Evolutionary conservation across 2,113 vertebrate species (phyloP).

Genomic region (Thamnophis sirtalis): DNA sequence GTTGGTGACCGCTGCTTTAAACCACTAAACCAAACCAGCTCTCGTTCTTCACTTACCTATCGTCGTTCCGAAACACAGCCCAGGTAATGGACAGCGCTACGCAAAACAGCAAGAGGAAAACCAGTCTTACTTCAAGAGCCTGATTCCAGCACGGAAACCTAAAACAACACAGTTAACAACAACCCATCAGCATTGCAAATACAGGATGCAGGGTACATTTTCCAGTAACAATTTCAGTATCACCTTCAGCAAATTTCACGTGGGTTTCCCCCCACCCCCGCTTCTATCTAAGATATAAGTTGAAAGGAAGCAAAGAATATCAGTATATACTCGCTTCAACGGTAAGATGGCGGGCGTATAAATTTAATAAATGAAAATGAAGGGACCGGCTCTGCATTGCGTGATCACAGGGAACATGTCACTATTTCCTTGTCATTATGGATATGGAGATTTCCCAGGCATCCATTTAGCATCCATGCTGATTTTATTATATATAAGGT

Average conservation of each 20-base stretch:
- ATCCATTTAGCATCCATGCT: neutral
- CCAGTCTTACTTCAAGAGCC: conserved; percentile 78
- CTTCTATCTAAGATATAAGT: neutral
- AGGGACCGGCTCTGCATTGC: neutral
- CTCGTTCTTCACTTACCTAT: conserved; percentile 74
- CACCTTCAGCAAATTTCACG: neutral
- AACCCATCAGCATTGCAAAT: neutral
- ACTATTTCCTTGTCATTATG: neutral
- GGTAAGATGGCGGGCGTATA: neutral
- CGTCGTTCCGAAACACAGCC: conserved; percentile 91
- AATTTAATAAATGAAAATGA: neutral
- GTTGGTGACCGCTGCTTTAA: neutral
- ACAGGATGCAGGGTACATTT: neutral
- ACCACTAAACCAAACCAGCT: neutral
- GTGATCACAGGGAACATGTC: neutral
- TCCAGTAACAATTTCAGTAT: neutral
- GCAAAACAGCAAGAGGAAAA: conserved; percentile 80
- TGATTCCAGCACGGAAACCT: conserved; percentile 74
- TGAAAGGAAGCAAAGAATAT: neutral
- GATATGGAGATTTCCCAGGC: neutral
- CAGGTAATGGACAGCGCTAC: conserved; percentile 79
- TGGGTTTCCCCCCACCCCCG: fast-evolving
- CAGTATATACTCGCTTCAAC: neutral
- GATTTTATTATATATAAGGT: neutral
- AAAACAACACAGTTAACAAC: conserved; percentile 24